Conservation (phyloP, 2,888 invertebrate species). For the Digitonthophagus gazella region DNA sequence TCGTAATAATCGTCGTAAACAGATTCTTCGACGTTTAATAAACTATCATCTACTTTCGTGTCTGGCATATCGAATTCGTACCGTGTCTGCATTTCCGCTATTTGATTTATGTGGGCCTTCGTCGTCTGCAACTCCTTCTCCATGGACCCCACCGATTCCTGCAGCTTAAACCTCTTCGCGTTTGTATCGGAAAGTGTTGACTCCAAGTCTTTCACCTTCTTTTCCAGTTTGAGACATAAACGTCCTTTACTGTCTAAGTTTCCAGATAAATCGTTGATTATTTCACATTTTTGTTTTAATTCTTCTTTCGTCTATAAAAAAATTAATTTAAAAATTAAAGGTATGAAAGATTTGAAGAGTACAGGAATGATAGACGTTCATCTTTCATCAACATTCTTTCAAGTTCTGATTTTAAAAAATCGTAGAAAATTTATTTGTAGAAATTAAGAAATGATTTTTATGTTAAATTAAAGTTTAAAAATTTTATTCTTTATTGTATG, state of each 20-base stretch:
- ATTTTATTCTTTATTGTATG: too few species aligned
- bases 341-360: too few species aligned
- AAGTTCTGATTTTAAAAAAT: too few species aligned
- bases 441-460: too few species aligned
- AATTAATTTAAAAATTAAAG: not conserved
- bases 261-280: slow-evolving; percentile 42
- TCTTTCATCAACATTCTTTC: too few species aligned
- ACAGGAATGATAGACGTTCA: too few species aligned
- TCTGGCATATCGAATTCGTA: slow-evolving; percentile 36
- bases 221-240: slow-evolving; percentile 40
- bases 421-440: too few species aligned
- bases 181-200: slow-evolving; percentile 42
- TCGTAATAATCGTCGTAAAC: slow-evolving; percentile 3
- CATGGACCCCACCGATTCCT: slow-evolving; percentile 45
- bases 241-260: slow-evolving; percentile 40
- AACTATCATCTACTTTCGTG: slow-evolving; percentile 3
- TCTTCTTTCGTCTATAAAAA: slow-evolving; percentile 37
- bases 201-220: slow-evolving; percentile 42
- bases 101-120: slow-evolving; percentile 43
- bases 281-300: slow-evolving; percentile 33
- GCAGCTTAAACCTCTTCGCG: slow-evolving; percentile 46
- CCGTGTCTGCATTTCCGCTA: slow-evolving; percentile 44
- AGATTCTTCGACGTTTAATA: not conserved
- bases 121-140: slow-evolving; percentile 47
- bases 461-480: too few species aligned